Conservation (phyloP, 2,888 invertebrate genomes). For the Cephonodes hylas region DNA sequence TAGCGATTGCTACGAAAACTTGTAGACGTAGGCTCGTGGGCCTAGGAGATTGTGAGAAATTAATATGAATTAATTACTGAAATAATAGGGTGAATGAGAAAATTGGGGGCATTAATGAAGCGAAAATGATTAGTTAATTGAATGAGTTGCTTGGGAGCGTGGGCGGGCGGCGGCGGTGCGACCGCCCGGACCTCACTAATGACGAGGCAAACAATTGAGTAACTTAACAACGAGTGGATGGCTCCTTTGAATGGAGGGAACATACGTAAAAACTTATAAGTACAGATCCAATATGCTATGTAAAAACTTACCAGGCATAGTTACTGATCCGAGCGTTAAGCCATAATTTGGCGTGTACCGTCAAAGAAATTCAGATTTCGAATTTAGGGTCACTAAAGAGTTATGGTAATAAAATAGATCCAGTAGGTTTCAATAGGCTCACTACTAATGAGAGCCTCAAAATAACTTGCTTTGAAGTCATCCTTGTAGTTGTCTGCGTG, state of each 20-base stretch:
- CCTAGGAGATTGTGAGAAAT: not conserved
- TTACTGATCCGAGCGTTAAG: too few relatives aligned
- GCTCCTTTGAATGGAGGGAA: not conserved
- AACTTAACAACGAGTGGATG: not conserved
- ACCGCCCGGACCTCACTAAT: not conserved
- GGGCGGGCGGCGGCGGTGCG: not conserved
- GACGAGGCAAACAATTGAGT: not conserved
- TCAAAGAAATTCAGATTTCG: too few relatives aligned
- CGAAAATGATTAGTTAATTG: not conserved
- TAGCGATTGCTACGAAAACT: not conserved
- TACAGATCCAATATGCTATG: not conserved
- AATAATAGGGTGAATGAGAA: not conserved
- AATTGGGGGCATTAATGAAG: not conserved
- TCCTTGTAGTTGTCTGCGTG: too few relatives aligned
- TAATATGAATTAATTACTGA: not conserved
- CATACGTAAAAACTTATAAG: not conserved
- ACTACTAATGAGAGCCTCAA: too few relatives aligned
- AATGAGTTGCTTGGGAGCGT: not conserved
- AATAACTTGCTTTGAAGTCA: too few relatives aligned
- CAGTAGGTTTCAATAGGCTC: too few relatives aligned
- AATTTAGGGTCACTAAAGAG: too few relatives aligned
- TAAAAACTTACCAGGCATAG: not conserved
- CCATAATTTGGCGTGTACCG: too few relatives aligned
- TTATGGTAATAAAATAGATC: too few relatives aligned
- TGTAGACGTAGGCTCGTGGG: not conserved